Conservation (phyloP, 2,888 invertebrate species). For the Tanypteryx hageni region DNA sequence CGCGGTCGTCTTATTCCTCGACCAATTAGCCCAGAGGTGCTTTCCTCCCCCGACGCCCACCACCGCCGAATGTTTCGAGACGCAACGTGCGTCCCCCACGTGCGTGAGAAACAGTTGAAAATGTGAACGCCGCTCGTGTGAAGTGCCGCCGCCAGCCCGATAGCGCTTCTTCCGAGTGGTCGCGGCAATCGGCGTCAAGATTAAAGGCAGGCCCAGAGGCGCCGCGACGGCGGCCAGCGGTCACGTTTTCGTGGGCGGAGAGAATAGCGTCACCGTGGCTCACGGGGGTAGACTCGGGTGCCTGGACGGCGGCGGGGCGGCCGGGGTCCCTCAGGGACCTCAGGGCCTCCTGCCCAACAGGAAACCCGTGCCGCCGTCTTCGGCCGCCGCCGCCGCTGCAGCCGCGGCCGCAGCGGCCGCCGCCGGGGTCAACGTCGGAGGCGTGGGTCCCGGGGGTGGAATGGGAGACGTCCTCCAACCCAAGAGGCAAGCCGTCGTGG, state of each 20-base stretch:
- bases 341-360: conserved; percentile 74
- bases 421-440: conserved; percentile 66
- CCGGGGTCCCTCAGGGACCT: conserved; percentile 77
- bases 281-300: conserved; percentile 86
- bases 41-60: not conserved
- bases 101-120: conserved; percentile 11
- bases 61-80: not conserved
- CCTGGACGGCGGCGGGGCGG: conserved; percentile 78
- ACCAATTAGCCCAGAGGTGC: not conserved
- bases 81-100: conserved; percentile 2
- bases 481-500: conserved; percentile 90
- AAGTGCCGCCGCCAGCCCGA: conserved; percentile 68
- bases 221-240: conserved; percentile 75
- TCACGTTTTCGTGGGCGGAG: conserved; percentile 73
- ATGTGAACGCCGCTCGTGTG: conserved; percentile 65
- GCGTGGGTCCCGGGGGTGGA: conserved; percentile 74
- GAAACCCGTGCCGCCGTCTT: conserved; percentile 61
- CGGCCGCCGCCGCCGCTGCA: conserved; percentile 59
- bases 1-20: not conserved
- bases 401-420: conserved; percentile 77
- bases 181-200: conserved; percentile 68
- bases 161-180: not conserved
- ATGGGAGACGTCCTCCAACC: conserved; percentile 84
- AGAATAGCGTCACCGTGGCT: conserved; percentile 77
- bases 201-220: conserved; percentile 68